Base-by-base conservation (phyloP, 2,797 vertebrate species). In the Delichon dasypus region DNA sequence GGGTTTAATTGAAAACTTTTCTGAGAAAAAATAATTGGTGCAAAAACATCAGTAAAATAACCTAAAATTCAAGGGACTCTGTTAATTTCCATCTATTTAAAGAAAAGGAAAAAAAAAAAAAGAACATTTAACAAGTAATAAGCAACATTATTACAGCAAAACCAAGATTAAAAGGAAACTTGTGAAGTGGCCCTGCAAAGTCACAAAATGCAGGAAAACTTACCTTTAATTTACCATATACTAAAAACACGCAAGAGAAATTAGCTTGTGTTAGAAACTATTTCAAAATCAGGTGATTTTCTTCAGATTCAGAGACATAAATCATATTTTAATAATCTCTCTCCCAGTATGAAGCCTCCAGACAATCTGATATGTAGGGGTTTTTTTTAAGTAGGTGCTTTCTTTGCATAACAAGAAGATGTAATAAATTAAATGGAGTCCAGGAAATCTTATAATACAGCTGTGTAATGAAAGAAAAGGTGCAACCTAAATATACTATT, bases 251-350 rank as follows among this genome's bases (percentile, higher is more conserved):
- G 67, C 64, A 95, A 91, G 86, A 85, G 11, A 93, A 96, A 97
- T 97, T 95, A 97, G 70, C 76, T 93, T 94, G 62, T 94, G 92
- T 96, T 94, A 95, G 66, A 89, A 97, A 91, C 74, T 91, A 40
- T 95, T 96, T 92, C 68, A 92, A 82, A 96, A 97, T 96, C 91
- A 94, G 82, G 15, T 93, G 92, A 94, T 95, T 96, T 95, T 94
- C 61, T 93, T 94, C 96, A 93, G 82, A 92, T 85, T 96, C 90
- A 75, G 86, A 97, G 88, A 95, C 93, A 78, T 95, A 91, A 94
- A 93, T 96, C 68, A 82, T 78, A 87, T 96, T 96, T 97, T 97
- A 98, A 97, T 97, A 97, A 97, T 96, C 85, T 97, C 85, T 96
- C 61, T 90, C 88, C 53, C 94, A 96, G 93, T 94, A 88, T 97